A percentile compares a stretch with the other conserved stretches of the same genome.
These are phyloP conservation scores for Protobothrops flavoviridis DNA, from an alignment of 2,113 vertebrate genomes.

Conservation along the genomic window DNA sequence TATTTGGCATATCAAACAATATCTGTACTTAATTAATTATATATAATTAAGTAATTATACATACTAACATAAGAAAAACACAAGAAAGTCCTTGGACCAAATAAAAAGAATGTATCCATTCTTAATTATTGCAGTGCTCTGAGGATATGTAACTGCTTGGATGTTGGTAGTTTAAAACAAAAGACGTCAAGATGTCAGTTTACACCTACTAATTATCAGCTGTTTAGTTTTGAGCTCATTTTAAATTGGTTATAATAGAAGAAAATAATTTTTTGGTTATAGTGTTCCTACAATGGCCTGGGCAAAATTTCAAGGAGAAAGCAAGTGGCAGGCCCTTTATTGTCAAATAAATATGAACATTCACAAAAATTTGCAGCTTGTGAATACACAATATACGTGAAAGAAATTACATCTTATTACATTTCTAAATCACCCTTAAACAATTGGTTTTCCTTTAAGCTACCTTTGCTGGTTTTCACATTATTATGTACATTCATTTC, in stretches of 20 bases:
- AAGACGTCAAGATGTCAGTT: background rate
- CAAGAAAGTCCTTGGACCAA: background rate
- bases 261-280: background rate
- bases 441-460: background rate
- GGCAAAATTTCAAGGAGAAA: background rate
- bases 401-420: background rate
- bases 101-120: background rate
- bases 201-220: background rate
- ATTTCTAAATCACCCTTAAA: background rate
- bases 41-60: background rate
- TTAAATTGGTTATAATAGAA: background rate
- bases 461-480: background rate
- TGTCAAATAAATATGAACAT: background rate
- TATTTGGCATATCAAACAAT: background rate
- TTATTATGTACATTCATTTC: background rate
- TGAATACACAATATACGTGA: background rate
- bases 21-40: too few species aligned
- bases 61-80: background rate
- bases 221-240: background rate
- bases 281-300: background rate
- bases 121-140: background rate
- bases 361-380: background rate
- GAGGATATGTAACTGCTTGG: background rate
- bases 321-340: background rate
- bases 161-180: background rate